Conservation (phyloP, 2,113 vertebrate species). For the Ivindomyrus marchei region DNA sequence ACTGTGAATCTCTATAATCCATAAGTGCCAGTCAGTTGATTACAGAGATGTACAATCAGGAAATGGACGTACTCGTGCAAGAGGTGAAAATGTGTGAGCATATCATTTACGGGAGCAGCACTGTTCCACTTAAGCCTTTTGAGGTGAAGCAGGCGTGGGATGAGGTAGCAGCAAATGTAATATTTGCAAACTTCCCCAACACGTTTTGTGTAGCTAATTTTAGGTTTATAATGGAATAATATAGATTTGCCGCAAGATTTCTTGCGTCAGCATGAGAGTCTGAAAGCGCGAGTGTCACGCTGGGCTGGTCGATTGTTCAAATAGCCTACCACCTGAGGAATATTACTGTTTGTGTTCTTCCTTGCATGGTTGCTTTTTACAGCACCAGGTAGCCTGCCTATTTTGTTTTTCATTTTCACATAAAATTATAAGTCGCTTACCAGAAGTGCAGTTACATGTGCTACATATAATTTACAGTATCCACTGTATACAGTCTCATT, state of each 20-base stretch:
- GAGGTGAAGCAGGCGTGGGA: background rate
- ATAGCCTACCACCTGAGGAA: background rate
- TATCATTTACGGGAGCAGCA: background rate
- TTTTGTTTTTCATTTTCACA: background rate
- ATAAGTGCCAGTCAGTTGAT: background rate
- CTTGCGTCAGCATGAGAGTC: too few relatives aligned
- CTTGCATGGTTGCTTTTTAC: background rate
- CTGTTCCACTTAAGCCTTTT: background rate
- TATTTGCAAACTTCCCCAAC: too few relatives aligned
- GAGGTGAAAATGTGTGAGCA: too few relatives aligned
- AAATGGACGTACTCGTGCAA: background rate
- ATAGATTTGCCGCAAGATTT: too few relatives aligned
- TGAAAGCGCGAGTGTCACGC: too few relatives aligned
- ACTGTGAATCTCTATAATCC: background rate
- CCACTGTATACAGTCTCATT: background rate
- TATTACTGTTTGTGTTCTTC: background rate
- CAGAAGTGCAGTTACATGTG: background rate
- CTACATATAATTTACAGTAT: constrained; percentile 10
- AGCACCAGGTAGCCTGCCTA: background rate
- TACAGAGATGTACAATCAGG: too few relatives aligned
- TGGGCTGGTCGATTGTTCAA: background rate
- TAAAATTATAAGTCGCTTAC: background rate
- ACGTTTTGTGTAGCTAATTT: too few relatives aligned
- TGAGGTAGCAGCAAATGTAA: background rate
- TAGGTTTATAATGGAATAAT: too few relatives aligned